Conservation (phyloP, 2,888 invertebrate genomes). For the Ophion slaviceki region DNA sequence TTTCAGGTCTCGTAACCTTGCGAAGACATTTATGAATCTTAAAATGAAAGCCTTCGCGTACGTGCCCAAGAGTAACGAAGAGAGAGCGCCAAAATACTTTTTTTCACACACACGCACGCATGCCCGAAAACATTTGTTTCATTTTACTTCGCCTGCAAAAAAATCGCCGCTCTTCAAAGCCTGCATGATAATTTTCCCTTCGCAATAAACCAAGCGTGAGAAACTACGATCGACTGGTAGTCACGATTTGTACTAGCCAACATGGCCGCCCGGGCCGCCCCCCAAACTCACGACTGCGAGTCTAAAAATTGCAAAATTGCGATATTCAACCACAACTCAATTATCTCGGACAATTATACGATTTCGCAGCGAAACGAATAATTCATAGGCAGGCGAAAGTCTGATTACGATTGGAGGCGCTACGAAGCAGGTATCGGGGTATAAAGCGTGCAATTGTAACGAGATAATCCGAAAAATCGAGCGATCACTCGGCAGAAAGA, state of each 20-base stretch:
- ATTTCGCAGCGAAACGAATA: not conserved
- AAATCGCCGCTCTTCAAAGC: not conserved
- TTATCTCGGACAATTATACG: not conserved
- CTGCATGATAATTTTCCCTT: not conserved
- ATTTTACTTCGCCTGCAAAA: not conserved
- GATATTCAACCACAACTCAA: not conserved
- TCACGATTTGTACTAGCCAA: conserved; percentile 17
- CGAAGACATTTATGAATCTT: conserved; percentile 9
- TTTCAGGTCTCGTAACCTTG: conserved; percentile 31
- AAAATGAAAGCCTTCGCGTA: not conserved
- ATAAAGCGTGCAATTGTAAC: not conserved
- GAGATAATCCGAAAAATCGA: not conserved
- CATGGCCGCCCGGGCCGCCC: not conserved
- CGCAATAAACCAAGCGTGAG: not conserved
- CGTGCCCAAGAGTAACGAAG: not conserved
- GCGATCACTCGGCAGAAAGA: not conserved
- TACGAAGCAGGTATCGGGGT: not conserved
- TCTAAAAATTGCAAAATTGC: not conserved
- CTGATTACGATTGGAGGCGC: not conserved
- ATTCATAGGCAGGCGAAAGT: not conserved
- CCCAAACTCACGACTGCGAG: not conserved
- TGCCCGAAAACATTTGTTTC: not conserved
- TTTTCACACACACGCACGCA: not conserved
- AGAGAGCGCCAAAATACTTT: not conserved
- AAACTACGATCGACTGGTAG: not conserved